These are phyloP conservation scores for Holacanthus passer DNA, from an alignment of 2,113 vertebrate genomes.

Conservation along the genomic window DNA sequence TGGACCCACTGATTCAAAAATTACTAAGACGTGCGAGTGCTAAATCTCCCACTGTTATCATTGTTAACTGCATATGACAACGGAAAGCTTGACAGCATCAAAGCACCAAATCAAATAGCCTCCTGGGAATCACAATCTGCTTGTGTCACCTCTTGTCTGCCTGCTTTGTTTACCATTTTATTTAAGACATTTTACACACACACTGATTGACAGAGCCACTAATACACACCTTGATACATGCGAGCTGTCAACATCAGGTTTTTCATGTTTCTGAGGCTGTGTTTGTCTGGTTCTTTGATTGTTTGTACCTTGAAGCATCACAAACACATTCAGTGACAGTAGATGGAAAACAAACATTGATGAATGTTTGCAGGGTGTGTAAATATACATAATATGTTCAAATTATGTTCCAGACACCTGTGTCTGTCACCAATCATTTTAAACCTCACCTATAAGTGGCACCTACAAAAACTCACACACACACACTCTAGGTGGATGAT, in stretches of 20 bases:
- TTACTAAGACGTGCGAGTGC: not conserved
- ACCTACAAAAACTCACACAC: not conserved
- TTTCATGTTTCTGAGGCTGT: not conserved
- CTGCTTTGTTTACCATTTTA: conserved; percentile 15
- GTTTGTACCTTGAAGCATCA: conserved; percentile 2
- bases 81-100: conserved; percentile 1
- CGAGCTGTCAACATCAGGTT: not conserved
- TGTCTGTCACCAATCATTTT: conserved; percentile 7
- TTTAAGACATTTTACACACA: not conserved
- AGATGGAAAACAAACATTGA: conserved; percentile 8
- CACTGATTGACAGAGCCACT: conserved; percentile 33
- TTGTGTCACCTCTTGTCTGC: conserved; percentile 5
- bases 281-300: conserved; percentile 11
- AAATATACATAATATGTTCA: conserved; percentile 1
- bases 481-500: conserved; percentile 2
- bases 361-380: not conserved
- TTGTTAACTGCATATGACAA: not conserved
- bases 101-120: conserved; percentile 9
- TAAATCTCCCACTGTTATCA: not conserved
- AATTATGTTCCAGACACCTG: conserved; percentile 20
- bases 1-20: not conserved
- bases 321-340: not conserved
- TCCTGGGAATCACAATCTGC: not conserved
- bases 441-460: too few species aligned
- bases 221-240: conserved; percentile 7